Base-by-base conservation (phyloP, 2,888 invertebrate species). In the Himalopsyche kuldschensis region DNA sequence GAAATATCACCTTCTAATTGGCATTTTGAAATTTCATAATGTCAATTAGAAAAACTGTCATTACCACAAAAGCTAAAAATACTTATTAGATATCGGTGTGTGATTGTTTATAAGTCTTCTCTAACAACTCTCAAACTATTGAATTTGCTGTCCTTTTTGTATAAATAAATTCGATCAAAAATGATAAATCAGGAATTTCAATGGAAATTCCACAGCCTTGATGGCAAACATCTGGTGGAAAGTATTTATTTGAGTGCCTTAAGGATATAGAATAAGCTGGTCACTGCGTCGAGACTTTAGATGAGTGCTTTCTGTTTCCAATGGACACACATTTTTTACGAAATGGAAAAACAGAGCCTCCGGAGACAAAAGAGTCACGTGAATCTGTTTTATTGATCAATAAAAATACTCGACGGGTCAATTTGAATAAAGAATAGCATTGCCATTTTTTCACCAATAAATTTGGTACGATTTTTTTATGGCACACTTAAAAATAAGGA, bases 311-410 rank as follows among this genome's bases (percentile, higher is more conserved):
- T 69, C 82, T 79, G 82, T 69, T 82, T 82, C 75, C 69, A 78
- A 82, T 47, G 78, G 79, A 48, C 75, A 35, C 27, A 35, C 46
- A 35, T 77, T 77, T 20, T 35, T 6, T n/a, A n/a, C n/a, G 31
- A 75, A 32, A 30, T 30, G 75, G 31, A 27, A 75, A 32, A 30
- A 32, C 31, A 30, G 75, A 31, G 75, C 31, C 24, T 17, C 30
- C 17, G 24, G 63, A 63, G 78, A 78, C 81, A 78, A 63, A 82
- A 41, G 31, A 32, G 27, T 75, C 17, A 78, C 77, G 81, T 63
- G 78, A 82, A 32, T 63, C 81, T 41, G 31, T 55, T 82, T 82
- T 82, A 78, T 78, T 77, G 35, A 78, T 82, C 81, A 63, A 82
- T 78, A 55, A 55, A 55, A 55, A 55, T 55, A 20, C 20, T 20